Conservation (phyloP, 2,113 vertebrate species). For the Pantherophis guttatus region DNA sequence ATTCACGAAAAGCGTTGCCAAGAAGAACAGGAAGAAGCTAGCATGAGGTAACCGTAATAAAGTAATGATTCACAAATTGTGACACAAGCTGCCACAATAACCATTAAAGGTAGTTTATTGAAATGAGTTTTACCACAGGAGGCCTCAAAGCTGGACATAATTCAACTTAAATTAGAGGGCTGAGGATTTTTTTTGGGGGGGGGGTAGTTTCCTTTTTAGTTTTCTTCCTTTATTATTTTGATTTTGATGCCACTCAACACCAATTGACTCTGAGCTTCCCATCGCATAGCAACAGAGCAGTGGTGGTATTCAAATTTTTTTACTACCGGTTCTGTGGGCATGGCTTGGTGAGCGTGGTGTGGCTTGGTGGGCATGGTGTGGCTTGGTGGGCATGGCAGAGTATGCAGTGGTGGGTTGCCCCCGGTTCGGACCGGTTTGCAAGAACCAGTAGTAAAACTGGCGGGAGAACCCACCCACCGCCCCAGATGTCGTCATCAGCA, state of each 20-base stretch:
- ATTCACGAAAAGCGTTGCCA: background rate
- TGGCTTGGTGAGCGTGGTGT: no score
- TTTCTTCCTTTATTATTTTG: background rate
- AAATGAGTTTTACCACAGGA: conserved; percentile 8
- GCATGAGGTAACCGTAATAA: background rate
- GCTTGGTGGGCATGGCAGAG: no score
- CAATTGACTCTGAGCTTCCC: background rate
- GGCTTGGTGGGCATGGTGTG: no score
- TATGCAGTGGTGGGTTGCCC: no score
- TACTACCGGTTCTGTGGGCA: no score
- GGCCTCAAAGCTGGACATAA: background rate
- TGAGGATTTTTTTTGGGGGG: background rate
- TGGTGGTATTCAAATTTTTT: no score
- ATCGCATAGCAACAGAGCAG: background rate
- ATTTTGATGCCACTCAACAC: background rate
- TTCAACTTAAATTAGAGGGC: background rate
- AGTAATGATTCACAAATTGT: conserved; percentile 1
- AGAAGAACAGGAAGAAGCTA: background rate
- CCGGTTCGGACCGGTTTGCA: no score
- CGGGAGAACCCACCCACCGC: no score
- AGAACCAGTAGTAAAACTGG: no score
- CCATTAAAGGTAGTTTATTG: conserved; percentile 7
- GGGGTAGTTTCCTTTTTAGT: background rate
- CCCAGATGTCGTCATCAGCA: no score
- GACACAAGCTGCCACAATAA: background rate